Evolutionary conservation across 1,140 invertebrate species (phyloP), one percentile per base, ranked within the genome.

Genomic region (Temnothorax curvispinosus): DNA sequence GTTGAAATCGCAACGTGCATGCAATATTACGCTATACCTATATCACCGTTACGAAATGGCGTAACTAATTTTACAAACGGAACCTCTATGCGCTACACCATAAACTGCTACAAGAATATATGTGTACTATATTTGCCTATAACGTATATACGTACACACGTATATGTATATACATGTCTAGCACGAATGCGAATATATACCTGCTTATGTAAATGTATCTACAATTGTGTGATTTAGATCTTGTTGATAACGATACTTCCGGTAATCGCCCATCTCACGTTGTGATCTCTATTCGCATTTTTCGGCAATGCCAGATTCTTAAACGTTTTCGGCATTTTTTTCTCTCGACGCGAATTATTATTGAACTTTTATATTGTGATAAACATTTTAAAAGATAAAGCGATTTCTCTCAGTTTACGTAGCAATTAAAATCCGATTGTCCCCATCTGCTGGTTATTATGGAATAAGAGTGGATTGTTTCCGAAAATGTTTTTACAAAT

Each of bases 51-150:
- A 87, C 64, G 9, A 60, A 87, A 58, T 72, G 47, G 77, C 80
- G 60, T 84, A 44, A 52, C 80, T 87, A 87, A 72, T 84, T 58
- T 47, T 85, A 84, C 80, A 84, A 84, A 84, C 71, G 38, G 58
- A 65, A 86, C 56, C 8, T 52, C 82, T 84, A 88, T 77, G 86
- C 88, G 56, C 62, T 86, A 87, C 54, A 84, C 85, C 50, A 88
- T 92, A 92, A 90, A 93, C 78, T 87, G 81, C 91, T 93, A 93
- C 80, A 93, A 93, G 93, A 93, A 93, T 93, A 93, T 90, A 81
- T 84, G 67, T 78, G 67, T 78, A 91, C 72, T 91, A 91, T 87
- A 85, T 89, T 67, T 67, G 64, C 21, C 52, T 77, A 84, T 27
- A 27, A 27, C 44, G 15, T 35, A 85, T 71, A 84, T 86, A 82